Evolutionary conservation across 1,140 invertebrate species (phyloP).

Genomic region (Oedothorax gibbosus): DNA sequence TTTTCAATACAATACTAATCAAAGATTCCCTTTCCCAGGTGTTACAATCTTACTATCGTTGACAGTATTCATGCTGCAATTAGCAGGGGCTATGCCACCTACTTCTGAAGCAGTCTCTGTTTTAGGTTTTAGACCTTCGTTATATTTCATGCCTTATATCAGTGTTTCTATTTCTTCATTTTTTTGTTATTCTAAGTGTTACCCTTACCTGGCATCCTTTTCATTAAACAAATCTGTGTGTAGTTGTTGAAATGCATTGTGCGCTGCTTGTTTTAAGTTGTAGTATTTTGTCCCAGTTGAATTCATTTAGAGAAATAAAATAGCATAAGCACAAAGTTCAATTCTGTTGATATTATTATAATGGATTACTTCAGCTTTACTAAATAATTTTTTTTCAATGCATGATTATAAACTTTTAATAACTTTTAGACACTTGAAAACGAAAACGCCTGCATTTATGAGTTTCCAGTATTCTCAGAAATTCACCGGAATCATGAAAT

Average conservation of each 20-base stretch:
- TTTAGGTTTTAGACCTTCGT: constrained; percentile 78
- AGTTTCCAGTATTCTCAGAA: no score
- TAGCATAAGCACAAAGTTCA: no score
- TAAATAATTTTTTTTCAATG: no score
- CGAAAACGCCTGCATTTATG: no score
- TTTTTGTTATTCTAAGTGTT: not conserved
- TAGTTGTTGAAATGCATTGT: not conserved
- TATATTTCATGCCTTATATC: not conserved
- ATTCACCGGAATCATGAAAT: no score
- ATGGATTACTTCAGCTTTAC: not conserved
- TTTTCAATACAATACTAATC: not conserved
- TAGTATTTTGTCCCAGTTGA: not conserved
- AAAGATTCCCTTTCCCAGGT: constrained; percentile 71
- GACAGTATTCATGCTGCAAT: constrained; percentile 98
- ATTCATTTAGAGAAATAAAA: no score
- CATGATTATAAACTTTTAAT: no score
- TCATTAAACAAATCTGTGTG: not conserved
- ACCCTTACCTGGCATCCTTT: no score
- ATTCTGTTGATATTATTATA: no score
- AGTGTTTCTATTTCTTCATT: not conserved
- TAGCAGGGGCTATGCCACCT: constrained; percentile 93
- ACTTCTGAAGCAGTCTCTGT: constrained; percentile 96
- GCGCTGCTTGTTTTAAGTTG: not conserved
- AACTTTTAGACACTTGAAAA: no score
- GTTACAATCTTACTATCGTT: constrained; percentile 98